Evolutionary conservation across 2,113 vertebrate species (phyloP).

Genomic region (Cheirogaleus medius): DNA sequence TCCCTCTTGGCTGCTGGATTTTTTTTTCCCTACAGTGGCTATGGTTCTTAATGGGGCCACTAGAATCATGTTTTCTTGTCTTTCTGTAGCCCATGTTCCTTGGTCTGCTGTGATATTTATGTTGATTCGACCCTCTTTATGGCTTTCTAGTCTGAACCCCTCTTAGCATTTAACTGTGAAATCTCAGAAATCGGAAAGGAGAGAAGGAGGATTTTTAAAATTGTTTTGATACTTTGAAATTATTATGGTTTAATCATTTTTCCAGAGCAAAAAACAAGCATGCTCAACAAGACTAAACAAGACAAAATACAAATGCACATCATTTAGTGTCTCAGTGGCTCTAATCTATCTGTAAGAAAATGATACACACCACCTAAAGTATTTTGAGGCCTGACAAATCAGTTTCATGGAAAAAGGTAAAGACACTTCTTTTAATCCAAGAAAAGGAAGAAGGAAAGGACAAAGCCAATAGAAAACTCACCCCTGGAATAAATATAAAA

Average conservation of each 20-base stretch:
- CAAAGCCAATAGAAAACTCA: not conserved
- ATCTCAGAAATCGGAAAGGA: not conserved
- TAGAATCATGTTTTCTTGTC: not conserved
- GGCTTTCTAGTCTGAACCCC: not conserved
- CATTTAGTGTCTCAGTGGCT: not conserved
- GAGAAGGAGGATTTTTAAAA: not conserved
- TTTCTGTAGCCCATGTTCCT: not conserved
- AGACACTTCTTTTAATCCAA: not conserved
- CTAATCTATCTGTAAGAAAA: not conserved
- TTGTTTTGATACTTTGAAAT: constrained; percentile 17
- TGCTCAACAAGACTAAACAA: not conserved
- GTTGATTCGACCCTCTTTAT: not conserved
- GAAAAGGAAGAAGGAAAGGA: not conserved
- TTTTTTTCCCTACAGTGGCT: fast-evolving
- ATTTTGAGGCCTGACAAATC: not conserved
- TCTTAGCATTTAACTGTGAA: constrained; percentile 32
- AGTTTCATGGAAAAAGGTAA: not conserved
- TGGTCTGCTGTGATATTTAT: not conserved
- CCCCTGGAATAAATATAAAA: constrained; percentile 12
- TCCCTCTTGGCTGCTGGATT: not conserved
- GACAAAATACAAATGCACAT: constrained; percentile 5
- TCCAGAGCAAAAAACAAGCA: not conserved
- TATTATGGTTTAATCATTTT: not conserved
- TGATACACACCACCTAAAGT: not conserved
- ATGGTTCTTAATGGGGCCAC: not conserved